Evolutionary conservation across 2,113 vertebrate genomes (phyloP), one percentile per base, ranked within the genome.

Genomic region (Peromyscus polionotus): DNA sequence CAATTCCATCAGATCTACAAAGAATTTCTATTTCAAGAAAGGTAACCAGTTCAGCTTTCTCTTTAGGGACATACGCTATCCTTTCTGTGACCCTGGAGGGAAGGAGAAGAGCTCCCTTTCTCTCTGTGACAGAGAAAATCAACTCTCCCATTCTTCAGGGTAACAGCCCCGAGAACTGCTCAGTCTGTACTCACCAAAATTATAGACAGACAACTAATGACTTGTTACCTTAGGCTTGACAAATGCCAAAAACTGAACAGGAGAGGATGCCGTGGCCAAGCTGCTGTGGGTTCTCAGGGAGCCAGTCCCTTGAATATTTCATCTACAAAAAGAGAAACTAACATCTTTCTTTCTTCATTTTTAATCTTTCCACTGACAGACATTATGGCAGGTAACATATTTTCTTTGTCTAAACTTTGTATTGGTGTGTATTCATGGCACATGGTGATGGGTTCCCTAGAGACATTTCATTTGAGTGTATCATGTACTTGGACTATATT

Each of bases 21-120:
- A 91, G 65, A 63, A 77, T 92, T 97, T 95, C 57, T 95, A 51
- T 75, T 88, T 86, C 26, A 63, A 86, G 83, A 75, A 88, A 79
- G 7, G 5, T 59, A 87, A 77, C n/a, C 63, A 88, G 63, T 39
- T 8, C 12, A 73, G 61, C 75, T 93, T 48, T 93, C 51, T 81
- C 72, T 92, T 79, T 33, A 48, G 51, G 42, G 63, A 54, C 28
- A 28, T 4, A 83, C 6, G 0, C 9, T 72, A 26, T 20, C 16
- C 16, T 95, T 67, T 73, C 90, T 73, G 57, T 63, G 89, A 91
- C 72, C 65, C 51, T 33, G 45, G 59, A 92, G 70, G 85, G 68
- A 77, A 48, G 63, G 5, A 72, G 70, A 91, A 70, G 28, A 85
- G 31, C 33, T 65, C 39, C 26, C 54, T 57, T 73, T 88, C 31